Evolutionary conservation across 2,888 invertebrate genomes (phyloP).

Genomic region (Unio pictorum): DNA sequence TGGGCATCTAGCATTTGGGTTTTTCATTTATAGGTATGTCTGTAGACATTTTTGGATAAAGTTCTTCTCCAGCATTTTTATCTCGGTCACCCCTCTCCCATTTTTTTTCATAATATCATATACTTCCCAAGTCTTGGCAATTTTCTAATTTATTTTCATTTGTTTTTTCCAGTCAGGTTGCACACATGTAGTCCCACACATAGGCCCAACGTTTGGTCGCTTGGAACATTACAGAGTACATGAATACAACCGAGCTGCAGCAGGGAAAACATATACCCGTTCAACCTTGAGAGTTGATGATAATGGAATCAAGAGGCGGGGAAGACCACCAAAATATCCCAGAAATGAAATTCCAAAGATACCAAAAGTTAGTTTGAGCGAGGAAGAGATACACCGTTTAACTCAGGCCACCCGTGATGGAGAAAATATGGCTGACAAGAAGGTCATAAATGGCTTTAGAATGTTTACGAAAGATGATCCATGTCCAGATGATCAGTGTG

Average conservation of each 20-base stretch:
- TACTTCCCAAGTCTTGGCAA: too few species aligned
- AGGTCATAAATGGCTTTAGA: conserved; percentile 61
- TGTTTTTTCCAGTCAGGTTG: conserved; percentile 59
- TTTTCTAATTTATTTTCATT: not conserved
- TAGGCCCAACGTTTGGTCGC: conserved; percentile 72
- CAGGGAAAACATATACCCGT: conserved; percentile 44
- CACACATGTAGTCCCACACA: conserved; percentile 74
- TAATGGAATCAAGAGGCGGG: conserved; percentile 84
- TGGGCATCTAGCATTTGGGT: too few species aligned
- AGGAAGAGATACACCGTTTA: conserved; percentile 53
- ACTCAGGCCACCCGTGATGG: conserved; percentile 19
- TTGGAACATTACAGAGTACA: conserved; percentile 91
- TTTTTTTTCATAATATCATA: too few species aligned
- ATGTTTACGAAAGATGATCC: conserved; percentile 66
- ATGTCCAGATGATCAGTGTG: conserved; percentile 84
- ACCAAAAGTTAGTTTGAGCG: conserved; percentile 62
- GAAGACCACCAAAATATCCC: conserved; percentile 94
- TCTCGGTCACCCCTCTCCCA: too few species aligned
- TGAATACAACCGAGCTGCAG: conserved; percentile 76
- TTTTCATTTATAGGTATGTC: too few species aligned
- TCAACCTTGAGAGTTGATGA: conserved; percentile 31
- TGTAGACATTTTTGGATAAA: too few species aligned
- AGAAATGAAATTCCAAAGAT: conserved; percentile 62
- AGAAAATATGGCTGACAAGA: conserved; percentile 22
- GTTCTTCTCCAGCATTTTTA: too few species aligned